phyloP scores from a whole-genome alignment of 2,797 vertebrate species.

The Acestrorhynchus altus region DNA sequence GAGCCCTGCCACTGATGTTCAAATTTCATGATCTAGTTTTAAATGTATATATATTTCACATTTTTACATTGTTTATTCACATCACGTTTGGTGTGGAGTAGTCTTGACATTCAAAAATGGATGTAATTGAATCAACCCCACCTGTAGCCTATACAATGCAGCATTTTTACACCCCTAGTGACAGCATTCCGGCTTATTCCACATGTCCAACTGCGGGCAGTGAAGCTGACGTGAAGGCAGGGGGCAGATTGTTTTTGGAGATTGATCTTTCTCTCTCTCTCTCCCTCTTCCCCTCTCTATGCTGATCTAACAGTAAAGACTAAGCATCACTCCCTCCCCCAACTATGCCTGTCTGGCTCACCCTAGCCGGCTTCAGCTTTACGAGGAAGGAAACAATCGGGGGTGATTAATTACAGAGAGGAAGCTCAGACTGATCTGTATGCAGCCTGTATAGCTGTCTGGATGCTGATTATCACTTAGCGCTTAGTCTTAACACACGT shows the following conservation, averaged over 20 bases:
- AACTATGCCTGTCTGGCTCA: neutral
- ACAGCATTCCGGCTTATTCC: no score
- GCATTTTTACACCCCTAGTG: no score
- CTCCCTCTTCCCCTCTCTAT: neutral
- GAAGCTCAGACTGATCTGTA: neutral
- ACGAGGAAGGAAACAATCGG: neutral
- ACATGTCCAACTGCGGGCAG: neutral
- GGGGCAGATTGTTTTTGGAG: conserved; percentile 1
- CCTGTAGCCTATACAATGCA: no score
- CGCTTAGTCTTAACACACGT: neutral
- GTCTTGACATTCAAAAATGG: no score
- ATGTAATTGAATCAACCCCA: no score
- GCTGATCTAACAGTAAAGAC: neutral
- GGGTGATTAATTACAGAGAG: neutral
- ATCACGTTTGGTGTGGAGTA: no score
- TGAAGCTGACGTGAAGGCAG: conserved; percentile 6
- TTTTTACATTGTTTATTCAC: no score
- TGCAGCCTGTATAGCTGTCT: neutral
- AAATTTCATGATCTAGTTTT: no score
- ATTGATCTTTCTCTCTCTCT: conserved; percentile 1
- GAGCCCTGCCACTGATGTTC: no score
- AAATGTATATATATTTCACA: no score
- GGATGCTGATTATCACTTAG: neutral
- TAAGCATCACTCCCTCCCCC: neutral
- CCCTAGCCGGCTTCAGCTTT: neutral